phyloP scores from a whole-genome alignment of 1,140 invertebrate species.

The Eubasilissa regina region DNA sequence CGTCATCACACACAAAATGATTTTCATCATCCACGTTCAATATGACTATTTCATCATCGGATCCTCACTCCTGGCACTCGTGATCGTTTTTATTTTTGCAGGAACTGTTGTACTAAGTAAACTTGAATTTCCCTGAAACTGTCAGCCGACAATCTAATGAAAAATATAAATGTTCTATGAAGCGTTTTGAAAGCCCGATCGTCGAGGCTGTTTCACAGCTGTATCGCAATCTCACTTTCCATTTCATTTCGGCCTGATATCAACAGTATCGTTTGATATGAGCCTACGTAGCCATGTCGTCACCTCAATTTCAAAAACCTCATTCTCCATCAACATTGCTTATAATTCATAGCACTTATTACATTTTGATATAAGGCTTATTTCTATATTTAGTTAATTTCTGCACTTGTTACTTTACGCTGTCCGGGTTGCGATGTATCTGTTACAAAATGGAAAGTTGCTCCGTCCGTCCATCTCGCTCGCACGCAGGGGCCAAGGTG shows the following conservation, averaged over 20 bases:
- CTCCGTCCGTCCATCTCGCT: conserved; percentile 46
- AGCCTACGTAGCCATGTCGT: conserved; percentile 52
- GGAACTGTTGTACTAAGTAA: too few relatives aligned
- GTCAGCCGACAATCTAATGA: too few relatives aligned
- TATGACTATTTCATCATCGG: too few relatives aligned
- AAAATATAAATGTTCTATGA: too few relatives aligned
- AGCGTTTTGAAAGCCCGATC: background rate
- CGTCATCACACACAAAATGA: too few relatives aligned
- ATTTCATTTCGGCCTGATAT: conserved; percentile 54
- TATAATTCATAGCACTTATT: background rate
- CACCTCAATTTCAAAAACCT: conserved; percentile 13
- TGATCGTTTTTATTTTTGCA: too few relatives aligned
- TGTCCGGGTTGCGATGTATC: conserved; percentile 48
- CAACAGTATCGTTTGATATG: conserved; percentile 55
- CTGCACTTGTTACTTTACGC: conserved; percentile 9
- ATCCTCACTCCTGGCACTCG: too few relatives aligned
- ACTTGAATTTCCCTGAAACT: too few relatives aligned
- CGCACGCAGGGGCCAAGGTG: background rate
- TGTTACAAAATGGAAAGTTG: conserved; percentile 60
- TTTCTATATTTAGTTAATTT: background rate
- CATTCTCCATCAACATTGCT: background rate
- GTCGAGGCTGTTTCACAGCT: conserved; percentile 13
- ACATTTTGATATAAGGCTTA: background rate
- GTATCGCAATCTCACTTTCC: conserved; percentile 58
- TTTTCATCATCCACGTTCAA: too few relatives aligned